Percentiles rank a stretch among this genome's conserved stretches.
Evolutionary conservation across 2,797 vertebrate species (phyloP).

Genomic region (Toxotes lorentzi): DNA sequence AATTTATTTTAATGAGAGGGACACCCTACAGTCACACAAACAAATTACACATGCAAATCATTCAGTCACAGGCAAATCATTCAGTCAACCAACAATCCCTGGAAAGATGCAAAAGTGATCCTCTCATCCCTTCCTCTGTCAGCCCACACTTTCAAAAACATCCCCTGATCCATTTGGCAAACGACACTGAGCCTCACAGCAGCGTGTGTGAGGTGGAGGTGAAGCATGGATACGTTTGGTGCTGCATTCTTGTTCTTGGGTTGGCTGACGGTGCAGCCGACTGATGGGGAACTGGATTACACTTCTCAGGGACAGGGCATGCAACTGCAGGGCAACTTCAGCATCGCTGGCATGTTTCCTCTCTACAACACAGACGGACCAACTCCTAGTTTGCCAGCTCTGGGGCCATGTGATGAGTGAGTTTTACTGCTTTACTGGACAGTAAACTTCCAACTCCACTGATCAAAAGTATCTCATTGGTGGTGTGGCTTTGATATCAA

Average conservation of each 20-base stretch:
- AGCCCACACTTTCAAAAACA: conserved; percentile 22
- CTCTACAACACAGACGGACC: conserved; percentile 74
- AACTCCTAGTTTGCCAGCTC: conserved; percentile 60
- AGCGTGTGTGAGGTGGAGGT: background rate
- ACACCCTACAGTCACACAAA: conserved; percentile 57
- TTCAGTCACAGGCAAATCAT: too few species aligned
- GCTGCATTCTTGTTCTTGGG: conserved; percentile 47
- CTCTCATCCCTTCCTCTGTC: conserved; percentile 5
- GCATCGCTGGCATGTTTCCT: conserved; percentile 87
- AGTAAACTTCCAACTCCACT: background rate
- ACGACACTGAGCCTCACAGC: conserved; percentile 5
- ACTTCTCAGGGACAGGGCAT: conserved; percentile 69
- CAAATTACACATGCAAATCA: conserved; percentile 79
- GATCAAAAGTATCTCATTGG: background rate
- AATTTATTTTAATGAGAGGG: conserved; percentile 51
- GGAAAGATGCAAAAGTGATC: conserved; percentile 71
- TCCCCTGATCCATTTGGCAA: conserved; percentile 11
- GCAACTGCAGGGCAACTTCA: conserved; percentile 82
- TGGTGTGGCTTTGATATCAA: background rate
- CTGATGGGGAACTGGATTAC: conserved; percentile 58
- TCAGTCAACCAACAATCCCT: conserved; percentile 41
- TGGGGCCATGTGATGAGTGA: conserved; percentile 79
- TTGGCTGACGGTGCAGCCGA: conserved; percentile 57
- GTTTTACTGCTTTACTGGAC: conserved; percentile 32
- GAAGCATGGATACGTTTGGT: conserved; percentile 25